Evolutionary conservation across 2,113 vertebrate genomes (phyloP), one percentile per base, ranked within the genome.

Genomic region (Equus przewalskii): DNA sequence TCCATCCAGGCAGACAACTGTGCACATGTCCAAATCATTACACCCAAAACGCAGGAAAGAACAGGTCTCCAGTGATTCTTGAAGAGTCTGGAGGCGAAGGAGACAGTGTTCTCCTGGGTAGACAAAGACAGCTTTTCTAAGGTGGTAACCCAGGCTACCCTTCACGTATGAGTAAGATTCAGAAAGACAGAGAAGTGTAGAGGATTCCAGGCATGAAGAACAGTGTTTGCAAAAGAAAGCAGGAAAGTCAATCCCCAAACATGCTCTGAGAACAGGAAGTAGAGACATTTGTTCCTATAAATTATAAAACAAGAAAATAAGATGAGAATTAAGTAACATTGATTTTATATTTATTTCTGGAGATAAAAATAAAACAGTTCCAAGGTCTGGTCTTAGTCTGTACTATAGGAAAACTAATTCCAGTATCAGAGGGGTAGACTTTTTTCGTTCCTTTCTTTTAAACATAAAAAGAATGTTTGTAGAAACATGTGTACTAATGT

Each of bases 31-130:
- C 15, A 88, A 60, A 7, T 78, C 16, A 13, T 16, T 22, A 62
- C 5, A 4, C 14, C 18, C 51, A 21, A 76, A 60, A 4, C 0
- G 7, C 0, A 90, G 1, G 5, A 26, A 36, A 70, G 0, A 0
- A 44, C 28, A 67, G 9, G 1, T 33, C 89, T 76, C 82, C 28
- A 89, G 7, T 5, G 16, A 46, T 11, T 56, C n/a, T 44, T 21
- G 28, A 73, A 6, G 14, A n/a, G 6, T 22, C 4, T 1, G 4
- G 28, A 62, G 11, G 7, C 28, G 67, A 49, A 87, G 36, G 28
- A 49, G 15, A 54, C 5, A 7, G 9, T 16, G 0, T 26, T 72
- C 9, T 54, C 5, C 49, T 46, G 21, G 10, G 9, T 13, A 28
- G 36, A 14, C 2, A 12, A 16, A 72, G 46, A 19, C 0, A 28